Evolutionary conservation across 1,140 invertebrate species (phyloP).

Genomic region (Periplaneta americana): DNA sequence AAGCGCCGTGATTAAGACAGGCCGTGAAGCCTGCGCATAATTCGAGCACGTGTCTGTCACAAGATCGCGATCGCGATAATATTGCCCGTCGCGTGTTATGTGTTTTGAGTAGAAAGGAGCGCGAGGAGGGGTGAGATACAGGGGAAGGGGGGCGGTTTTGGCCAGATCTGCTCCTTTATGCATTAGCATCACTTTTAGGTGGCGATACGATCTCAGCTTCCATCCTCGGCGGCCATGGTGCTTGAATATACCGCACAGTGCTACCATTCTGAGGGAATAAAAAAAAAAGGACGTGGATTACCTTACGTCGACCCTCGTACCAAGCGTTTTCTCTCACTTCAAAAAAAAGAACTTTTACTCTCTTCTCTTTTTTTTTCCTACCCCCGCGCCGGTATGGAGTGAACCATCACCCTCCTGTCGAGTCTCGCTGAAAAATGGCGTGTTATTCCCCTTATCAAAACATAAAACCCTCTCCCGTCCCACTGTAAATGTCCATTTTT

Average conservation of each 20-base stretch:
- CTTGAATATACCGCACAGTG: neutral
- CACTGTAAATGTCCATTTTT: constrained; percentile 44
- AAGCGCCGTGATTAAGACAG: too few species aligned
- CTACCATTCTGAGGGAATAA: neutral
- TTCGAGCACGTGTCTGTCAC: too few species aligned
- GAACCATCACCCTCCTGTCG: neutral
- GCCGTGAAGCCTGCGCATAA: too few species aligned
- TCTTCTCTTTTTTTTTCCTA: neutral
- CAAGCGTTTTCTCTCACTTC: neutral
- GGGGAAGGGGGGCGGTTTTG: too few species aligned
- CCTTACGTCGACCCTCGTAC: neutral
- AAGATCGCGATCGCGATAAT: too few species aligned
- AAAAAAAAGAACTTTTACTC: neutral
- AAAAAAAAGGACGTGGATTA: neutral
- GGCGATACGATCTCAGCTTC: neutral
- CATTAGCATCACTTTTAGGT: too few species aligned
- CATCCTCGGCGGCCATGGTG: neutral
- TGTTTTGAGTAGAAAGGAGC: too few species aligned
- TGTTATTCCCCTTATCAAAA: constrained; percentile 38
- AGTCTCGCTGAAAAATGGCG: constrained; percentile 9
- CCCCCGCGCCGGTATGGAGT: neutral
- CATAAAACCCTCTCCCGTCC: constrained; percentile 36
- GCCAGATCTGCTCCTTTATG: neutral
- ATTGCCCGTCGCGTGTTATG: too few species aligned
- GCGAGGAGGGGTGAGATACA: too few species aligned